Evolutionary conservation across 2,888 invertebrate genomes (phyloP), one percentile per base, ranked within the genome.

Genomic region (Synanthedon tipuliformis): DNA sequence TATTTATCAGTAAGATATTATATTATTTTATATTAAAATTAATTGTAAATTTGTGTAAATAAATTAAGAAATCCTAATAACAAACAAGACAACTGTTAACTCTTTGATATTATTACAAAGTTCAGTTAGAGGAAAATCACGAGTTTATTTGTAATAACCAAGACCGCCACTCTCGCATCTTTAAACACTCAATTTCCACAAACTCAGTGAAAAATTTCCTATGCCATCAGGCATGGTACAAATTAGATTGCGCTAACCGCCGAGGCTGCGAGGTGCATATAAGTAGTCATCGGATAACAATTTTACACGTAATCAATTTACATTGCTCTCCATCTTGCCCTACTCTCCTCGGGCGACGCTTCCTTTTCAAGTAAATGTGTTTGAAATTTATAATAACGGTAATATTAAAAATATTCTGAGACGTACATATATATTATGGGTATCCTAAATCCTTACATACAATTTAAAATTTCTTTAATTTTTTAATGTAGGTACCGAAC

Each of bases 261-360:
- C 63, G 59, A 56, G 58, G 55, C 57, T 58, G 65, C 69, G 62
- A 77, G 81, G 78, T 71, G 81, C 81, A 76, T 73, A 75, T 83
- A 82, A 83, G 78, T 78, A 80, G 77, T 72, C 61, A 55, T 69
- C 68, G 72, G 64, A 70, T 76, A 80, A 81, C 79, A 75, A 68
- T 79, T 81, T 81, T 77, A 79, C 75, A 75, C 69, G 73, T 83
- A 81, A 84, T 83, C 81, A 80, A 74, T 81, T 84, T 82, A 81
- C 68, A 59, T 57, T 61, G 65, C 64, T 13, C 49, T 23, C 49
- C 49, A 18, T 23, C 23, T 49, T 23, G 11, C 49, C 49, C 23
- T 16, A 49, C 13, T 49, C 49, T 49, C 49, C 49, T 23, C 49
- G 2, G 15, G 15, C 53, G 45, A 45, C 50, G 45, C 40, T 55